Conservation (phyloP, 2,888 invertebrate genomes). For the Amitus sp. region DNA sequence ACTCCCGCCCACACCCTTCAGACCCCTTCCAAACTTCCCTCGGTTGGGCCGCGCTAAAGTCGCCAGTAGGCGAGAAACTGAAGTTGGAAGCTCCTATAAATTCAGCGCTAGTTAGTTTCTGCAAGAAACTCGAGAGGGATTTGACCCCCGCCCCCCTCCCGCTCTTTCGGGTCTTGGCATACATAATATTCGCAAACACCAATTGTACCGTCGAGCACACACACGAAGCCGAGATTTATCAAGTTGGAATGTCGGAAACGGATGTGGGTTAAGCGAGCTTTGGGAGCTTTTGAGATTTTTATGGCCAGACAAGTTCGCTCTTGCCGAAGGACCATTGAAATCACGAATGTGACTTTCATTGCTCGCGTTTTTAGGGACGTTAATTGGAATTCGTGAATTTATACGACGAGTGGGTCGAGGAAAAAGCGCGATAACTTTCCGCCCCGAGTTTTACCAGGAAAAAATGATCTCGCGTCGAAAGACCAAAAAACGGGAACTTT, state of each 20-base stretch:
- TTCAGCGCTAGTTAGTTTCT: conserved; percentile 61
- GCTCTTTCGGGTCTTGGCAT: conserved; percentile 4
- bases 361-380: conserved; percentile 3
- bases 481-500: conserved; percentile 3
- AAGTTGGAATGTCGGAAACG: conserved; percentile 38
- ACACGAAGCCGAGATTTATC: conserved; percentile 26
- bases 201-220: neutral
- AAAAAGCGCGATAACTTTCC: conserved; percentile 47
- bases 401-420: conserved; percentile 48
- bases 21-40: conserved; percentile 45
- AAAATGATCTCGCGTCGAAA: conserved; percentile 12
- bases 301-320: conserved; percentile 5
- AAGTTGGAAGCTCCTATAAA: conserved; percentile 58
- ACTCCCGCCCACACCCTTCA: conserved; percentile 41
- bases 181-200: conserved; percentile 27
- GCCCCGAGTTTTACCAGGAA: conserved; percentile 1
- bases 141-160: conserved; percentile 30
- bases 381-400: neutral
- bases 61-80: conserved; percentile 49
- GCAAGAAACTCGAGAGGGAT: conserved; percentile 54
- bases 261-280: conserved; percentile 34
- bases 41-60: conserved; percentile 38
- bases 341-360: neutral
- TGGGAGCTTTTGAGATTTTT: conserved; percentile 27
- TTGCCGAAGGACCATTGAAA: conserved; percentile 3